phyloP scores from a whole-genome alignment of 2,888 invertebrate genomes.

The Nomada fucata region DNA sequence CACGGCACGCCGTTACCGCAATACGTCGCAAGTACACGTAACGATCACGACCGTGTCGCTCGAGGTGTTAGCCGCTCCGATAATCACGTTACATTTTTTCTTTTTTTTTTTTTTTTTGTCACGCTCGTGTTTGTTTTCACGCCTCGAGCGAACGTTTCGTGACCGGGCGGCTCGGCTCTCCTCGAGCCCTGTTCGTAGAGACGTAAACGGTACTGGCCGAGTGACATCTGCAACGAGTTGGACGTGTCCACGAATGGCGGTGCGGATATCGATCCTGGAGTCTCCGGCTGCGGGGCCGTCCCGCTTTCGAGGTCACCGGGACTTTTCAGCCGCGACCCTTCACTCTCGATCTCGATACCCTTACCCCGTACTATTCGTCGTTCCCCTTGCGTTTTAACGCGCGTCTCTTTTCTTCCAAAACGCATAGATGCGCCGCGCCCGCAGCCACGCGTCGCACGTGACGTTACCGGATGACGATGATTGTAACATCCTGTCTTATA shows the following conservation, averaged over 20 bases:
- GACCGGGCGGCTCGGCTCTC: background rate
- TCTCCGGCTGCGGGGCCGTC: constrained; percentile 53
- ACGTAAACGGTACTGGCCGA: constrained; percentile 45
- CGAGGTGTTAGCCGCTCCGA: background rate
- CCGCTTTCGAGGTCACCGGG: constrained; percentile 78
- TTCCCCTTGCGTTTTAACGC: background rate
- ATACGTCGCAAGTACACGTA: background rate
- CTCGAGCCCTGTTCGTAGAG: background rate
- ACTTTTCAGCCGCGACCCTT: constrained; percentile 66
- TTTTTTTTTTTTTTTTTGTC: background rate
- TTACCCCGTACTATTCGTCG: background rate
- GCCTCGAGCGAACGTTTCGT: background rate
- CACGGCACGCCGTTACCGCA: background rate
- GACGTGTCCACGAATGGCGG: constrained; percentile 64
- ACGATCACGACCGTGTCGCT: constrained; percentile 16
- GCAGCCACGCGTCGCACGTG: background rate
- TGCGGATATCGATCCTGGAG: constrained; percentile 76
- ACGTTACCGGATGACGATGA: constrained; percentile 20
- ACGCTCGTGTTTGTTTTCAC: background rate
- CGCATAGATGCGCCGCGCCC: background rate
- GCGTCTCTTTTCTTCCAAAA: background rate
- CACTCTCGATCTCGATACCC: constrained; percentile 73
- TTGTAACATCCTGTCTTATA: constrained; percentile 13
- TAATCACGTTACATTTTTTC: background rate
- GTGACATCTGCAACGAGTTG: constrained; percentile 64